Percentiles rank a stretch among this genome's conserved stretches.
These are phyloP conservation scores for Aphelenchoides fujianensis DNA, from an alignment of 1,140 invertebrate genomes.

Conservation along the genomic window DNA sequence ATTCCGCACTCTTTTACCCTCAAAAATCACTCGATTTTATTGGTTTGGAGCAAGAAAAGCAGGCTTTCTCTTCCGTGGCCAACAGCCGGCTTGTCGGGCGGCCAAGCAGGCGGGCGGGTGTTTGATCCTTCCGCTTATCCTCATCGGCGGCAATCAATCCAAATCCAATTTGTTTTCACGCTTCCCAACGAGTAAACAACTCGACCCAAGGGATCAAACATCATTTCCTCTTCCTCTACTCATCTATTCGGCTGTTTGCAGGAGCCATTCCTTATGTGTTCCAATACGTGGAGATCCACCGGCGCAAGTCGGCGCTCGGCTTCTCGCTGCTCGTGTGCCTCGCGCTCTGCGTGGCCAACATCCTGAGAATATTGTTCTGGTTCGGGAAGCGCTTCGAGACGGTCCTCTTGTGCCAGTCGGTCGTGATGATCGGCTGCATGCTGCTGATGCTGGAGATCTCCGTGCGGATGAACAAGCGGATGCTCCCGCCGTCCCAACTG, in stretches of 20 bases:
- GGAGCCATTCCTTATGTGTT: slow-evolving; percentile 62
- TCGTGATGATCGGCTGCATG: slow-evolving; percentile 96
- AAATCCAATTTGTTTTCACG: no score
- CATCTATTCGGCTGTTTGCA: slow-evolving; percentile 18
- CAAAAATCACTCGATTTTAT: no score
- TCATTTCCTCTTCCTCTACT: neutral
- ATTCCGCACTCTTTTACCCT: no score
- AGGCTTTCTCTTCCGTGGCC: slow-evolving; percentile 19
- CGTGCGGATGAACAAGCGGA: slow-evolving; percentile 71
- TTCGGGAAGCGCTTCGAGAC: slow-evolving; percentile 94
- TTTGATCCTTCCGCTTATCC: no score
- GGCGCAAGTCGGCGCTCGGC: slow-evolving; percentile 81
- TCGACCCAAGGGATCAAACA: slow-evolving; percentile 17
- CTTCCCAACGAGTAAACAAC: no score
- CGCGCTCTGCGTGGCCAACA: slow-evolving; percentile 88
- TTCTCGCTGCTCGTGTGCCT: slow-evolving; percentile 95
- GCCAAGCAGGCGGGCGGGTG: no score
- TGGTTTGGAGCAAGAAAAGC: slow-evolving; percentile 16
- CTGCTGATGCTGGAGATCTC: slow-evolving; percentile 89
- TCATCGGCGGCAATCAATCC: no score
- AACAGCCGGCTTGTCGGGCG: no score
- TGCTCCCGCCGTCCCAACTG: slow-evolving; percentile 46
- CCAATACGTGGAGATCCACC: slow-evolving; percentile 80
- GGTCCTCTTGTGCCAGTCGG: slow-evolving; percentile 88
- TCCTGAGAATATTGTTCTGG: slow-evolving; percentile 94